Evolutionary conservation across 2,888 invertebrate species (phyloP).

Genomic region (Brachypterus glaber): DNA sequence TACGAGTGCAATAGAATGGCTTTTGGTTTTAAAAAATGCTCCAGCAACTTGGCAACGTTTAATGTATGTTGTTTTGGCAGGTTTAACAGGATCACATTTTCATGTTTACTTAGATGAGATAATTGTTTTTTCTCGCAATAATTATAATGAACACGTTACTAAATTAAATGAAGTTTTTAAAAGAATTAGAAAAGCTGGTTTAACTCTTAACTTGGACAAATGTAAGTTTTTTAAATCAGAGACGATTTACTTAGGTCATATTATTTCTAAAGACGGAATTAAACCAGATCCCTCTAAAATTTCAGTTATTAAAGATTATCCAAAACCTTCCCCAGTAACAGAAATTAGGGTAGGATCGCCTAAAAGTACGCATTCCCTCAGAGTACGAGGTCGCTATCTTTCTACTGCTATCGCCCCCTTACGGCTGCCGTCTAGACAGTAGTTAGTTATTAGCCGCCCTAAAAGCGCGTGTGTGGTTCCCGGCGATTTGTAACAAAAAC

Average conservation of each 20-base stretch:
- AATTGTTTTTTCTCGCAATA: constrained; percentile 13
- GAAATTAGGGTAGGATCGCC: constrained; percentile 7
- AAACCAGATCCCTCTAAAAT: constrained; percentile 15
- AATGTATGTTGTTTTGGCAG: constrained; percentile 24
- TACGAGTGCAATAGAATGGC: constrained; percentile 26
- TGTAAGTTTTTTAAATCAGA: constrained; percentile 18
- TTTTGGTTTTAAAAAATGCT: constrained; percentile 28
- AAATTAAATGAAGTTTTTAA: constrained; percentile 15
- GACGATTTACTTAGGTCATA: constrained; percentile 14
- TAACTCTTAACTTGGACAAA: too few species aligned
- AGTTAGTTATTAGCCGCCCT: too few species aligned
- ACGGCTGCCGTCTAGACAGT: background rate
- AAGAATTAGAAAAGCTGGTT: too few species aligned
- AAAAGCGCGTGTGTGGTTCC: too few species aligned
- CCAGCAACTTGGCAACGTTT: too few species aligned
- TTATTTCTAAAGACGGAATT: constrained; percentile 13
- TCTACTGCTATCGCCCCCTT: background rate
- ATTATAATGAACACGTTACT: constrained; percentile 13
- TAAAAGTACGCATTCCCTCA: background rate
- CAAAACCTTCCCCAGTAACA: constrained; percentile 10
- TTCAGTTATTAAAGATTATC: too few species aligned
- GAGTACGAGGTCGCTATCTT: background rate
- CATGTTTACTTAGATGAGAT: constrained; percentile 22
- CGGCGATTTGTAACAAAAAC: too few species aligned
- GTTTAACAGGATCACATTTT: constrained; percentile 17